Percentiles rank a stretch among this genome's conserved stretches.
phyloP scores from a whole-genome alignment of 1,140 invertebrate species.

The Drosophila albomicans region DNA sequence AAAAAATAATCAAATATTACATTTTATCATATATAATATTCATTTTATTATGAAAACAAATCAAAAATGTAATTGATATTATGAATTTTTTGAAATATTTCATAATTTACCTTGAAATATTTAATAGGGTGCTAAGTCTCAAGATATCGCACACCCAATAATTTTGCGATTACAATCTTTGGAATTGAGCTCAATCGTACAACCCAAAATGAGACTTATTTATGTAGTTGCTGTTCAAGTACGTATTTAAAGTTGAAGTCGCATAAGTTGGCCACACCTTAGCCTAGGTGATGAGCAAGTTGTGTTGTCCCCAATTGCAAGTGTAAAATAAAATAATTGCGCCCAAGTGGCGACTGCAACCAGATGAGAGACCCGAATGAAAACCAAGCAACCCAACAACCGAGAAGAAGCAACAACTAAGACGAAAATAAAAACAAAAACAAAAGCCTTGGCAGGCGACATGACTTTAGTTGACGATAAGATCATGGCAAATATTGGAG shows the following conservation, averaged over 20 bases:
- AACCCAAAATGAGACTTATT: no score
- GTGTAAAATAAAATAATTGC: constrained; percentile 79
- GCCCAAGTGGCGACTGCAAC: constrained; percentile 62
- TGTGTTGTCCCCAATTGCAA: constrained; percentile 53
- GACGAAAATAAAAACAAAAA: background rate
- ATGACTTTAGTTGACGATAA: constrained; percentile 79
- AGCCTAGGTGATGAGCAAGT: constrained; percentile 37
- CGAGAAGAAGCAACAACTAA: constrained; percentile 4
- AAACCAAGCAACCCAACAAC: constrained; percentile 7
- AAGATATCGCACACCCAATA: no score
- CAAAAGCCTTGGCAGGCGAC: constrained; percentile 71
- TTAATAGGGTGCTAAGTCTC: no score
- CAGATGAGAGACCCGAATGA: constrained; percentile 19
- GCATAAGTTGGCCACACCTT: constrained; percentile 30
- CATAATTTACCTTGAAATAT: no score
- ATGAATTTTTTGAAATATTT: no score
- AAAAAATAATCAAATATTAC: no score
- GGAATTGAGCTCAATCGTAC: background rate
- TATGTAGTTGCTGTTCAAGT: no score
- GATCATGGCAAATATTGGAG: constrained; percentile 82
- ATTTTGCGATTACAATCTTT: background rate
- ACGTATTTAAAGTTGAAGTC: background rate
- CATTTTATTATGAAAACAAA: no score
- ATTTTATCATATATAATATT: no score
- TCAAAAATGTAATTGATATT: no score